A percentile compares a stretch with the other conserved stretches of the same genome.
Conservation (phyloP, 2,113 vertebrate species). For the Dicaeum eximium region DNA sequence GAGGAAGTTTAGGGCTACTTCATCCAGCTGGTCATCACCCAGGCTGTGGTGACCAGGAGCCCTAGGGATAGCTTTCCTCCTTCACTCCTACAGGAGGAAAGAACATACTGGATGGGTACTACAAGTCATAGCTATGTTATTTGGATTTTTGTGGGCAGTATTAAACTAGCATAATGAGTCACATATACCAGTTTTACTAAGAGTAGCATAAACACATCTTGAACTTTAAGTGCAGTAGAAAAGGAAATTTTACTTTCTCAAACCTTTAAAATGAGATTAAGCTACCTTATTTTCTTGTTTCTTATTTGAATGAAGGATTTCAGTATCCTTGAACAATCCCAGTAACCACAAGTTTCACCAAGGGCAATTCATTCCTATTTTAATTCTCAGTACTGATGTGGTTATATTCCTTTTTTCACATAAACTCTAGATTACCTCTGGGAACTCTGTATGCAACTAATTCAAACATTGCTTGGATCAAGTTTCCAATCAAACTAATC, state of each 20-base stretch:
- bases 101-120: neutral
- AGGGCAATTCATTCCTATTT: neutral
- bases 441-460: conserved; percentile 31
- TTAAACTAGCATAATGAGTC: neutral
- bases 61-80: neutral
- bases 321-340: neutral
- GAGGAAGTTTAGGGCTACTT: neutral
- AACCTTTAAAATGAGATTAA: neutral
- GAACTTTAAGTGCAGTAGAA: neutral
- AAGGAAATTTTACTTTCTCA: neutral
- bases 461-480: conserved; percentile 51
- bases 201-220: neutral
- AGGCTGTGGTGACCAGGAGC: neutral
- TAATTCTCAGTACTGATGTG: neutral
- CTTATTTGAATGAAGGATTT: neutral
- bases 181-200: neutral
- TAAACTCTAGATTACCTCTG: conserved; percentile 49
- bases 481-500: conserved; percentile 59
- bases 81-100: neutral
- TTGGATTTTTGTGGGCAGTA: neutral
- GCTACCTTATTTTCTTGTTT: neutral
- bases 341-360: conserved; percentile 2
- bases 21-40: neutral
- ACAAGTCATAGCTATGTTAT: neutral
- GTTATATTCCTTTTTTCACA: conserved; percentile 23